Evolutionary conservation across 2,797 vertebrate species (phyloP).

Genomic region (Amblyraja radiata): DNA sequence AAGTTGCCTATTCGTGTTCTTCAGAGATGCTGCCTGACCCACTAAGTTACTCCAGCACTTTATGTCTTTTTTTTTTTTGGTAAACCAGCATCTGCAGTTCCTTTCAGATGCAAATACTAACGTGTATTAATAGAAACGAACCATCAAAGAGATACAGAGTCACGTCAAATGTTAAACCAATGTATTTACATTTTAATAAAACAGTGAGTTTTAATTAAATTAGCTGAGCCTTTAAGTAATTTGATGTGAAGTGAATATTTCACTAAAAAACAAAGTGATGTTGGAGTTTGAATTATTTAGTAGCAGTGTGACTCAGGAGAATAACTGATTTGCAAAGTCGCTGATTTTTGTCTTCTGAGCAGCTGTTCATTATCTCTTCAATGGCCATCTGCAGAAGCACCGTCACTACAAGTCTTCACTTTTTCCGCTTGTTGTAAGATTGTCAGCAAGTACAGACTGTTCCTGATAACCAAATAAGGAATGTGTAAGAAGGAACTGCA

Average conservation of each 20-base stretch:
- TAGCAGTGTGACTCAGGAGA: background rate
- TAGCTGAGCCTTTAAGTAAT: background rate
- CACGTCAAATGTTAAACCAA: background rate
- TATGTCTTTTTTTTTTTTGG: too few species aligned
- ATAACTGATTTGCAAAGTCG: background rate
- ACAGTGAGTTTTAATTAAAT: background rate
- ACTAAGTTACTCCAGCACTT: too few species aligned
- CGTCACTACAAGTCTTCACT: background rate
- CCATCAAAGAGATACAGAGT: background rate
- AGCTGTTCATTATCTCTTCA: background rate
- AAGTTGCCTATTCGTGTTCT: too few species aligned
- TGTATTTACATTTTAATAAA: too few species aligned
- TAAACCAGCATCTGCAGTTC: too few species aligned
- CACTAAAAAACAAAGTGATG: background rate
- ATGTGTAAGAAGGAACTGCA: too few species aligned
- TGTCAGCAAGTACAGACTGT: background rate
- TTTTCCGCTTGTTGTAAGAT: background rate
- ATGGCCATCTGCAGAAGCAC: background rate
- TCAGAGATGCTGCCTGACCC: too few species aligned
- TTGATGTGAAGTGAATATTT: background rate
- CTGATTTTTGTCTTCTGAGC: background rate
- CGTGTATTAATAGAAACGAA: background rate
- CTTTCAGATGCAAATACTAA: background rate
- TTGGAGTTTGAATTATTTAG: background rate
- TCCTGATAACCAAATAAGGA: background rate